Evolutionary conservation across 2,113 vertebrate species (phyloP), one percentile per base, ranked within the genome.

Genomic region (Myodes glareolus): DNA sequence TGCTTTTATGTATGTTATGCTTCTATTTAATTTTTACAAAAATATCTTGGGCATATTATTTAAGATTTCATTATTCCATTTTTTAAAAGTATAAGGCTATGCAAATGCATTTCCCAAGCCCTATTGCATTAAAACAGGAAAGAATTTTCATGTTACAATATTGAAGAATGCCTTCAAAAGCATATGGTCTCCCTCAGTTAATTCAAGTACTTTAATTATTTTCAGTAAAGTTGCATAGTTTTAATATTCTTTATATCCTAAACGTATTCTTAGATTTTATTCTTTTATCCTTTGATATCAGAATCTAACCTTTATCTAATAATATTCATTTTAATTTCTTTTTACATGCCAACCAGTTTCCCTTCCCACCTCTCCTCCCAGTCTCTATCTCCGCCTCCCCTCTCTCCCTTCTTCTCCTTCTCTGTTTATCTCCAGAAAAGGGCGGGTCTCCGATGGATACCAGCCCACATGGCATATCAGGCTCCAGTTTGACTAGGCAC

Each of bases 31-130:
- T n/a, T 84, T 65, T 78, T 50, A 85, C 17, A 68, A 89, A 77
- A 47, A 45, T 73, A 58, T 3, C 3, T 3, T 88, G 23, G 65
- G 11, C 13, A 88, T 76, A 76, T 90, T 88, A 50, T 84, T 75
- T 92, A 27, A 27, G 90, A 91, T 95, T 73, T 95, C 12, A 92
- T 27, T 67, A 27, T 76, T 90, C 36, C 47, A 77, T 58, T 78
- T 77, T n/a, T 47, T 65, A n/a, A 95, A 85, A 45, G 52, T 76
- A 31, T 80, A 52, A 31, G n/a, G n/a, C 25, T 84, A 39, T 65
- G 27, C 14, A 85, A 42, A 63, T 9, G 1, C 55, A 65, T 17
- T 31, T 25, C 58, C 42, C 7, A 29, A 23, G 6, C 14, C 23
- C 39, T 42, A 42, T 1, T 63, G 25, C 5, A 84, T 65, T 42